Evolutionary conservation across 2,888 invertebrate species (phyloP), one percentile per base, ranked within the genome.

Genomic region (Clostera curtula): DNA sequence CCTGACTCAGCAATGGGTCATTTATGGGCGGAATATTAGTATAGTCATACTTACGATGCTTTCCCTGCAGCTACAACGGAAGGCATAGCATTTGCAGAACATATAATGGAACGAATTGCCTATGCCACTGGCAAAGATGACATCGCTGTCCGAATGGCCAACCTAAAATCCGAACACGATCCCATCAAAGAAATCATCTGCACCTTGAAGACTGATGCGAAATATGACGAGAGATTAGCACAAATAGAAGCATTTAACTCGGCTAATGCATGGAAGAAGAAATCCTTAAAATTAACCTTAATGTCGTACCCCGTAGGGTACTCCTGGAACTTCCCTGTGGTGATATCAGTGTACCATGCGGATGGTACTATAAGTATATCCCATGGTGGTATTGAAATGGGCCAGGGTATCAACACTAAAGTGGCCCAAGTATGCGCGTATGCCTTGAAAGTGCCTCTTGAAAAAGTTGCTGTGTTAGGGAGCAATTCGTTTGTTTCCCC

Each of bases 201-300:
- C 0, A 83, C 87, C n/a, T 67, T 90, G 36, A 85, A 85, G 56
- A 68, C 59, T 23, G 86, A 86, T 35, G 80, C 86, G 0, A 77
- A 89, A 18, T 89, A 85, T 47, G 76, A 85, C 0, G 63, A 67
- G 1, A 69, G 91, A 15, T 77, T 68, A 39, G 52, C 52, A 6
- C 76, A 73, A 21, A 82, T 90, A 5, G 66, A 68, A 1, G 65
- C 73, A 14, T 91, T 86, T 49, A 92, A 92, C 49, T 48, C 67
- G 1, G 51, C 85, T 29, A 93, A 93, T 65, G 85, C 91, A 10
- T 93, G 93, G 93, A 90, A 86, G 54, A 93, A 93, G 57, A 86
- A 86, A 19, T 90, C 87, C 0, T 63, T 91, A 1, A 75, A 85
- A 7, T 36, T 92, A 0, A 82, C 88, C 0, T 80, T 90, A 0